phyloP scores from a whole-genome alignment of 2,797 vertebrate genomes.

The Anabacerthia variegaticeps region DNA sequence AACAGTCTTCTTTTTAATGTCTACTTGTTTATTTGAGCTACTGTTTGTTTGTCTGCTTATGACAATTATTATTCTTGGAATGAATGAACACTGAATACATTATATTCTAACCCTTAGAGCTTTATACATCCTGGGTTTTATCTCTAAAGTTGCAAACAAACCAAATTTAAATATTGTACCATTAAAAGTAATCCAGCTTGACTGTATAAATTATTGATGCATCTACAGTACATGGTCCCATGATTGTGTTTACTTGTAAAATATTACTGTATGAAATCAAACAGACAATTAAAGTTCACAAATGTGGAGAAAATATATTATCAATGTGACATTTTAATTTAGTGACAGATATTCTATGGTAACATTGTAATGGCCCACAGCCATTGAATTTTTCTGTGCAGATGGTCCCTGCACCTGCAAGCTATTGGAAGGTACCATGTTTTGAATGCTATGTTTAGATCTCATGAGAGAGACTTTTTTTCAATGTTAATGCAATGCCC shows the following conservation, averaged over 20 bases:
- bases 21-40: slow-evolving; percentile 3
- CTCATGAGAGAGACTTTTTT: slow-evolving; percentile 6
- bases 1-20: background rate
- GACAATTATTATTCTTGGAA: slow-evolving; percentile 31
- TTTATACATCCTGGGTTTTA: background rate
- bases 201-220: slow-evolving; percentile 5
- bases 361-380: slow-evolving; percentile 1
- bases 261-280: slow-evolving; percentile 41
- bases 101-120: background rate
- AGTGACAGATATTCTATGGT: slow-evolving; percentile 10
- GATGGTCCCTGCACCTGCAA: slow-evolving; percentile 33
- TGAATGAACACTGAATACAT: background rate
- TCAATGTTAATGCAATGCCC: slow-evolving; percentile 11
- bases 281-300: slow-evolving; percentile 45
- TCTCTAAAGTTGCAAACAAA: slow-evolving; percentile 3
- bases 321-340: slow-evolving; percentile 17
- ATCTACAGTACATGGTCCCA: background rate
- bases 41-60: slow-evolving; percentile 4
- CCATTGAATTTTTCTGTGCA: slow-evolving; percentile 25
- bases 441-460: slow-evolving; percentile 36
- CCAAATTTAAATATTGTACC: background rate
- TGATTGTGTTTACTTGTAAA: slow-evolving; percentile 34
- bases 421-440: slow-evolving; percentile 8
- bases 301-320: slow-evolving; percentile 9
- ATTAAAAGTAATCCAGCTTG: slow-evolving; percentile 20